Evolutionary conservation across 2,113 vertebrate species (phyloP), one percentile per base, ranked within the genome.

Genomic region (Dolichotis patagonum): DNA sequence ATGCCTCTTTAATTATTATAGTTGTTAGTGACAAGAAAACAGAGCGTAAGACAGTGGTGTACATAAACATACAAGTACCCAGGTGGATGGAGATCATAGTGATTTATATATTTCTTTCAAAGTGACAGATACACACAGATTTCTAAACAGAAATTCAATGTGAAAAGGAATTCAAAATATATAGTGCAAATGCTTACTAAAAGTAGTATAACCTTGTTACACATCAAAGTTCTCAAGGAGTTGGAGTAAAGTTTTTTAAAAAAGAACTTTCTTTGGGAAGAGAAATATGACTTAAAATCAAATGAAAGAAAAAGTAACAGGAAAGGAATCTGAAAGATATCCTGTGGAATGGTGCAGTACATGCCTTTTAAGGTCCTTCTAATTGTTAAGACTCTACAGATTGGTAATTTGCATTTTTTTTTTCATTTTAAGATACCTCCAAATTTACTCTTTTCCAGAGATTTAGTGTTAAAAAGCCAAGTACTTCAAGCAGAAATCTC

Each of bases 211-310:
- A 86, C 7, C 28, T 3, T 41, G 83, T 38, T 38, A 65, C 22
- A 63, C 43, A 58, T 16, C 1, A 35, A 90, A 94, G 30, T 65
- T 38, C 17, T 13, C 41, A 38, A 10, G 82, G 43, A 84, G 56
- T 83, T 90, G 89, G 88, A 88, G 78, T 13, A 73, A 93, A 67
- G 58, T n/a, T 8, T 26, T 35, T 85, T 49, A n/a, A 67, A 24
- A 85, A 78, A 6, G 1, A 5, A 77, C 46, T 62, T 80, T 54
- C 24, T 5, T 67, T n/a, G 41, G 14, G 63, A 93, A 67, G 38
- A 86, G 24, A 93, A 84, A 54, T 52, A 73, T 3, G 20, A 93
- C 80, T 91, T 84, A 73, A 95, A 95, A 97, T 77, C 81, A 92
- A 81, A 11, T 52, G 38, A 90, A 81, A 85, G 43, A 38, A 67